A percentile compares a stretch with the other conserved stretches of the same genome.
These are phyloP conservation scores for Uria aalge DNA, from an alignment of 2,113 vertebrate genomes.

Conservation along the genomic window DNA sequence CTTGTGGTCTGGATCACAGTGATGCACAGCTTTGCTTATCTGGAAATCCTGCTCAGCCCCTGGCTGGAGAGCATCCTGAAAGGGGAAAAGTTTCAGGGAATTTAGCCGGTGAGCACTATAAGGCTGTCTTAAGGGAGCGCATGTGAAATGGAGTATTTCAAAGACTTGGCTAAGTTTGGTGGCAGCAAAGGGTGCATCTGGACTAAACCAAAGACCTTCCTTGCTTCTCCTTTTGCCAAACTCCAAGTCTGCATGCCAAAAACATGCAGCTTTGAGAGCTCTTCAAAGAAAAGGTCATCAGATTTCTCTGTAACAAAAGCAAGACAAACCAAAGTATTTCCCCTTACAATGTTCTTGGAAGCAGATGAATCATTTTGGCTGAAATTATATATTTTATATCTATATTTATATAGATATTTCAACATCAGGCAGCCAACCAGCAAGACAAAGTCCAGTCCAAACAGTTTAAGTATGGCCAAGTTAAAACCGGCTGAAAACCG, in stretches of 20 bases:
- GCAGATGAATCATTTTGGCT: slow-evolving; percentile 26
- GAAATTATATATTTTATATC: slow-evolving; percentile 55
- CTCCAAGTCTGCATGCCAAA: neutral
- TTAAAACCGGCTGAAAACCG: neutral
- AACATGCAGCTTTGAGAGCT: slow-evolving; percentile 12
- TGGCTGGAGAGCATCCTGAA: neutral
- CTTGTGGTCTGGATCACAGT: neutral
- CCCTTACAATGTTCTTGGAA: slow-evolving; percentile 48
- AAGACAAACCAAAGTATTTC: slow-evolving; percentile 49
- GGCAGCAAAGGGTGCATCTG: slow-evolving; percentile 13
- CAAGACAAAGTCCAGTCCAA: neutral
- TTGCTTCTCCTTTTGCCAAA: slow-evolving; percentile 48
- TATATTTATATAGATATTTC: slow-evolving; percentile 26
- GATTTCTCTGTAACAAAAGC: slow-evolving; percentile 50
- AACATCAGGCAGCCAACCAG: neutral
- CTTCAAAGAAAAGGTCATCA: slow-evolving; percentile 63
- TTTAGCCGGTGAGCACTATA: neutral
- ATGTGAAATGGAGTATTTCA: slow-evolving; percentile 18
- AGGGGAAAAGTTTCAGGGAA: neutral
- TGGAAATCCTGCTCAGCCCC: neutral
- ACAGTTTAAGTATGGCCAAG: neutral
- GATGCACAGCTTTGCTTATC: neutral
- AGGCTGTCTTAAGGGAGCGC: slow-evolving; percentile 13
- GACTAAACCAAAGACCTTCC: slow-evolving; percentile 42
- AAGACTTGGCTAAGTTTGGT: slow-evolving; percentile 41